These are phyloP conservation scores for Phasianus colchicus DNA, from an alignment of 2,113 vertebrate genomes.

Conservation along the genomic window DNA sequence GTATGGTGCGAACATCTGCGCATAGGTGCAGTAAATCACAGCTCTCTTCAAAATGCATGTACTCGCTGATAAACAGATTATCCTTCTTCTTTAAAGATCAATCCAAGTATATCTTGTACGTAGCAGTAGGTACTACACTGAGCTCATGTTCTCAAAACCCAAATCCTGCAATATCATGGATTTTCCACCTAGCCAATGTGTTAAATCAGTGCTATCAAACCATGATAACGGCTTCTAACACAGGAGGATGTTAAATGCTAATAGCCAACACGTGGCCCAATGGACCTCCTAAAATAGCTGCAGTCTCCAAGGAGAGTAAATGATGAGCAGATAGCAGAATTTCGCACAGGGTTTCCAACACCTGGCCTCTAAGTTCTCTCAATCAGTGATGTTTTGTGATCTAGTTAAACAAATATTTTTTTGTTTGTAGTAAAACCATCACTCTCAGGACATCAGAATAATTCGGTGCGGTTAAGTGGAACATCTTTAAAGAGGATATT, in stretches of 20 bases:
- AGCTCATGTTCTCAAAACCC: background rate
- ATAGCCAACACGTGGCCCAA: background rate
- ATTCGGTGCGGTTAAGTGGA: background rate
- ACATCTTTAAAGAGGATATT: background rate
- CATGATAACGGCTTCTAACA: background rate
- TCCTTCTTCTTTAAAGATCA: background rate
- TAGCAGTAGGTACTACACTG: background rate
- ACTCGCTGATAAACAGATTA: background rate
- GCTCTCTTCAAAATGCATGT: background rate
- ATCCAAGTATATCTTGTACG: background rate
- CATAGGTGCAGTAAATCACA: background rate
- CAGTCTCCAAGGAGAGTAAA: background rate
- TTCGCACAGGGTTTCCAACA: background rate
- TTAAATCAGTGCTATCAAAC: background rate
- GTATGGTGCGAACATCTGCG: background rate
- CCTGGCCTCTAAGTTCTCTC: background rate
- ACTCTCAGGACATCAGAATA: background rate
- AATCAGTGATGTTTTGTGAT: background rate
- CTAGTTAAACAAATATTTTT: background rate
- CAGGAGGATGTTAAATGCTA: background rate
- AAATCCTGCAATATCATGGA: background rate
- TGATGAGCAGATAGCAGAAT: background rate
- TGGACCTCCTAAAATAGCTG: background rate
- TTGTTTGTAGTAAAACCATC: background rate
- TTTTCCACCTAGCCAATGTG: background rate